Base-by-base conservation (phyloP, 2,797 vertebrate genomes). In the Eulemur mongoz region DNA sequence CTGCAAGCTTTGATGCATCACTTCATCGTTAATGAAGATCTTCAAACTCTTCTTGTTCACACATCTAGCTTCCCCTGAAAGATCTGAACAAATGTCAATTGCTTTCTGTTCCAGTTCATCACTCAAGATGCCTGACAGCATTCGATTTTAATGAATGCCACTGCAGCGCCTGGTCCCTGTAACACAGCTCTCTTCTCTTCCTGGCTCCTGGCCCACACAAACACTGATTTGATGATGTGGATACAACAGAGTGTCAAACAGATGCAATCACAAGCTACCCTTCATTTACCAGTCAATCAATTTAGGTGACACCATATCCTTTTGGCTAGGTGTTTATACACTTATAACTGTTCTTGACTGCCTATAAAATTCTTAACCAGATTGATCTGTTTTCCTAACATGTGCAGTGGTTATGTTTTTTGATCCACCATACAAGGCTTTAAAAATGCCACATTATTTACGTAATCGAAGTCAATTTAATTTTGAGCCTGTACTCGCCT, bases 281-380 rank as follows among this genome's bases (percentile, higher is more conserved):
- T 97, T 92, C 95, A 84, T 95, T 97, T 94, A 96, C 79, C 91
- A 96, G 93, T 92, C 95, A 96, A 70, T 97, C 97, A 96, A 45
- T 92, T 87, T 48, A 89, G 75, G 93, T 84, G 95, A 97, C 91
- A 78, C 11, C 54, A 27, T 91, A 59, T 97, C 94, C 82, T 95
- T 82, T 91, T 80, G 94, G 89, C 91, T 40, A 91, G 91, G 61
- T 97, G 89, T 89, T 92, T 67, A 81, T 7, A 1, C 67, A 80
- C 91, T 87, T 96, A 10, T 23, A 94, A 86, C 85, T 78, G 20
- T 73, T 96, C 76, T 84, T 43, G 38, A 78, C 80, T 81, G 79
- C 52, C 70, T 84, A n/a, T 76, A 92, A 95, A 86, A 96, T 91
- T 94, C 89, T 83, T 84, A 45, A 90, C 86, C 59, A 91, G 48